A percentile compares a stretch with the other conserved stretches of the same genome.
Evolutionary conservation across 2,113 vertebrate species (phyloP).

Genomic region (Sciurus niger): DNA sequence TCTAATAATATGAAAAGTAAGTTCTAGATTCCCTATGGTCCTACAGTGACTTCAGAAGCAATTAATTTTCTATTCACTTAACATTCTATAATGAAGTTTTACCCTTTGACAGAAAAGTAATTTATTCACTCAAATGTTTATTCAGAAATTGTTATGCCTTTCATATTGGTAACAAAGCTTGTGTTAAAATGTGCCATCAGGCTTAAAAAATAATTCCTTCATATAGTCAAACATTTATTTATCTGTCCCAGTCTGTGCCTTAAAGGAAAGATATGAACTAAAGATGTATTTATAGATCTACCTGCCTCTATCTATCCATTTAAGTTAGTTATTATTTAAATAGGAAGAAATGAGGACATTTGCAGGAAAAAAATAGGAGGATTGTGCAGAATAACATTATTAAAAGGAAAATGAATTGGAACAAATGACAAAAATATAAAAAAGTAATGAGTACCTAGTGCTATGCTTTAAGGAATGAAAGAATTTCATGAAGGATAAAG

Average conservation of each 20-base stretch:
- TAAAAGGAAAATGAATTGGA: constrained; percentile 13
- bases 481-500: constrained; percentile 21
- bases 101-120: constrained; percentile 73
- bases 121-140: constrained; percentile 72
- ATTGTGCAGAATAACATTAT: neutral
- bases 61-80: constrained; percentile 79
- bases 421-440: neutral
- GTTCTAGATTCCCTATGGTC: constrained; percentile 48
- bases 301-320: neutral
- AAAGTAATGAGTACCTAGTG: neutral
- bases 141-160: constrained; percentile 48
- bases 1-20: constrained; percentile 74
- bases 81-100: constrained; percentile 75
- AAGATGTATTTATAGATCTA: neutral
- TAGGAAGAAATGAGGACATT: neutral
- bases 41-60: constrained; percentile 57
- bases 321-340: constrained; percentile 23
- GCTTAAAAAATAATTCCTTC: constrained; percentile 10
- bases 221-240: neutral
- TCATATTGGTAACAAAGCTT: constrained; percentile 19
- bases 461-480: neutral
- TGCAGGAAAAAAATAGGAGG: neutral
- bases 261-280: neutral
- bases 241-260: neutral
- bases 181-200: neutral